Conservation (phyloP, 2,888 invertebrate species). For the Argynnis bischoffii region DNA sequence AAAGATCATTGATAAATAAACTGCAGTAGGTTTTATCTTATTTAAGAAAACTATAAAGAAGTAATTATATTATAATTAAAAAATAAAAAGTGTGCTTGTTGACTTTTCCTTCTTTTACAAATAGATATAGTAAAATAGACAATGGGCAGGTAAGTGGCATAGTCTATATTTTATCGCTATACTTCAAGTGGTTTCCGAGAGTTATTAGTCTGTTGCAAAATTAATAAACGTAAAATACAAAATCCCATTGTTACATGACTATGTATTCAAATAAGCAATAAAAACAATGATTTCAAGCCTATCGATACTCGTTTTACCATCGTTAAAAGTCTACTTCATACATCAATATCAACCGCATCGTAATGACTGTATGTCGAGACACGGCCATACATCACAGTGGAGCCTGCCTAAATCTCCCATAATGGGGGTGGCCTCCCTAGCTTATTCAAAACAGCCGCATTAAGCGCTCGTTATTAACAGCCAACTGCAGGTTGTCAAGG, state of each 20-base stretch:
- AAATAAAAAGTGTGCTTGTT: no score
- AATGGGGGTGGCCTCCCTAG: constrained; percentile 46
- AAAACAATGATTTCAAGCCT: constrained; percentile 6
- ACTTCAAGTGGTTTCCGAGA: no score
- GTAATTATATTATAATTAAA: no score
- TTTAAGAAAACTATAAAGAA: no score
- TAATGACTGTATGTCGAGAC: constrained; percentile 48
- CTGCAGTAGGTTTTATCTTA: background rate
- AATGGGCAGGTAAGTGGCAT: no score
- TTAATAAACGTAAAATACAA: no score
- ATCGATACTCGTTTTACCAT: background rate
- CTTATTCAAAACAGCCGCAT: constrained; percentile 65
- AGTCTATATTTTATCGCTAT: no score
- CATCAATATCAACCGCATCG: constrained; percentile 53
- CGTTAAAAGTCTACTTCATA: constrained; percentile 14
- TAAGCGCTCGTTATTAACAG: constrained; percentile 61
- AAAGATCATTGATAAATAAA: constrained; percentile 15
- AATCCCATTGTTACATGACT: background rate
- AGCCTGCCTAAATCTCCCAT: constrained; percentile 52
- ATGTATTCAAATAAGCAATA: background rate
- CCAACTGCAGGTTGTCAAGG: constrained; percentile 63
- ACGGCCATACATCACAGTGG: constrained; percentile 55
- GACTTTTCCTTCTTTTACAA: no score
- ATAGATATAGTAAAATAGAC: no score
- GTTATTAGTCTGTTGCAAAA: background rate